These are phyloP conservation scores for Crotalus horridus DNA, from an alignment of 2,113 vertebrate species.

Conservation along the genomic window DNA sequence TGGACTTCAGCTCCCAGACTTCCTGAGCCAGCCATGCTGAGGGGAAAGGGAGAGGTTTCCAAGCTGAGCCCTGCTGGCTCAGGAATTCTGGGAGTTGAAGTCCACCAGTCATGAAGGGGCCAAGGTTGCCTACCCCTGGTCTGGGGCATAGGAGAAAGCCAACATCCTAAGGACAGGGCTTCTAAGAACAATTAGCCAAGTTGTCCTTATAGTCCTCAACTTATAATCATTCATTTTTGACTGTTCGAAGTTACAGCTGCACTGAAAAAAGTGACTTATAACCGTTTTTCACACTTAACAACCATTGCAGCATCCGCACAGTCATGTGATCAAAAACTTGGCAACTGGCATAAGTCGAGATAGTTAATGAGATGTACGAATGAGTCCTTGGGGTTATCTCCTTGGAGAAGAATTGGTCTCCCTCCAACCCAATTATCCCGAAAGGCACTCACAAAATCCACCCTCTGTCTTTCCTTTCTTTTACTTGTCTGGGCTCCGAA, in stretches of 20 bases:
- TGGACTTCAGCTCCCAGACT: too few relatives aligned
- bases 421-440: background rate
- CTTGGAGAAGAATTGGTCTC: rapidly evolving
- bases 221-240: too few relatives aligned
- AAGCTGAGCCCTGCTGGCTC: too few relatives aligned
- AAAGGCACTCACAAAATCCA: background rate
- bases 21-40: too few relatives aligned
- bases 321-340: too few relatives aligned
- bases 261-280: too few relatives aligned
- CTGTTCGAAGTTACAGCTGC: too few relatives aligned
- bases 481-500: background rate
- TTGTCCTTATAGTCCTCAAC: background rate
- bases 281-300: too few relatives aligned
- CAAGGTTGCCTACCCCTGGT: background rate
- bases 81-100: too few relatives aligned
- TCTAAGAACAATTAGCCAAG: background rate
- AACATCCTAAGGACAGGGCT: background rate
- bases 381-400: background rate
- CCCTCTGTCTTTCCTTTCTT: rapidly evolving
- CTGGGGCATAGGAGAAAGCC: background rate
- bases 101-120: too few relatives aligned
- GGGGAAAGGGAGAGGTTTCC: too few relatives aligned
- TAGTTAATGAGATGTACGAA: background rate
- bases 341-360: background rate
- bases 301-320: too few relatives aligned